Base-by-base conservation (phyloP, 2,888 invertebrate species). In the Limnephilus rhombicus region DNA sequence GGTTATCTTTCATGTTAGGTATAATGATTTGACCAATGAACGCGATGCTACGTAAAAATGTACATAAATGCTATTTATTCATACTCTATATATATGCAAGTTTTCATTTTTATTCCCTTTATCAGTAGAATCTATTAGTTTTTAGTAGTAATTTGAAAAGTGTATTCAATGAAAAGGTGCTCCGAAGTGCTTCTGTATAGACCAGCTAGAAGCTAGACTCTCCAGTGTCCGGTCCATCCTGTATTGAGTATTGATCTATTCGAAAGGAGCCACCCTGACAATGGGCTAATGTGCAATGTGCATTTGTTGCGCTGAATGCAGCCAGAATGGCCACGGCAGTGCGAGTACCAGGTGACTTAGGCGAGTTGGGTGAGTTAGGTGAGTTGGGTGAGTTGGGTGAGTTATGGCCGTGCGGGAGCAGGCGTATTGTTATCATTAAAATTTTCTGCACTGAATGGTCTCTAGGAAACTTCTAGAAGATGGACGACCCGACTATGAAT, bases 371-470 rank as follows among this genome's bases (percentile, higher is more conserved):
- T 90, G 85, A 90, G 83, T 83, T 89, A 82, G n/a, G n/a, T 90
- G 85, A 90, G 83, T 83, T 89, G 53, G 49, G 49, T 49, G 49
- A 13, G 49, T 18, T 18, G 5, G n/a, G 83, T 90, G 85, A 90
- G 83, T 83, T 89, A 82, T 89, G 82, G 29, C 24, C 34, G 91
- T 41, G 89, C 81, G 83, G 49, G 80, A 82, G 91, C 45, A 53
- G 49, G 89, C 87, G 41, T 91, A 83, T 88, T 89, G 53, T 91
- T 91, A 82, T 89, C 88, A 91, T 91, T 91, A 91, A 91, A 89
- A 80, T 91, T 91, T 91, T 89, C 68, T 91, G 91, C 91, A 88
- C 89, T 91, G 91, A 91, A 91, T 91, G 37, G 82, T 80, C 88
- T 34, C 82, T 37, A 86, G 12, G 34, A 18, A 68, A 53, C 53